Evolutionary conservation across 2,888 invertebrate species (phyloP), one percentile per base, ranked within the genome.

Genomic region (Coleophora flavipennella): DNA sequence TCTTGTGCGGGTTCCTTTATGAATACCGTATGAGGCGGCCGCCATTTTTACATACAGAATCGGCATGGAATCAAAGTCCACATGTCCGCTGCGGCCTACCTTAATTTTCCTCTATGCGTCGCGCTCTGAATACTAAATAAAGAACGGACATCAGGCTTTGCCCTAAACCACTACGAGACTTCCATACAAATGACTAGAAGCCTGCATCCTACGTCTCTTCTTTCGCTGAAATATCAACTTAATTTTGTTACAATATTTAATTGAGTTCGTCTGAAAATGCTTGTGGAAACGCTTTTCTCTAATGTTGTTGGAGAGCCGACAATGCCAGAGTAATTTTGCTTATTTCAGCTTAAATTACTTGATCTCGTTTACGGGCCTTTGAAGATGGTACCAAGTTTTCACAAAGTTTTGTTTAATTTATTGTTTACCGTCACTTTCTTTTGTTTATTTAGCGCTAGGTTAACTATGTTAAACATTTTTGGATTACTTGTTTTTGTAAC

Each of bases 281-380:
- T 64, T 63, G 59, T 60, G 59, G 59, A 51, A 66, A 64, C 60
- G 59, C 59, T 71, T 69, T 62, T 56, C 58, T 55, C 59, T 67
- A 64, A 63, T 59, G 67, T 64, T 60, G 63, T 63, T 60, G 61
- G 66, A 61, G 65, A 74, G 63, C 67, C 72, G 64, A 75, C 71
- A 75, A 75, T 71, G 62, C 61, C 62, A 55, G 62, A 67, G 74
- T 73, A 75, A 77, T 81, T 77, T 74, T 71, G 75, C 75, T 78
- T 77, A 79, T 79, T 80, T 76, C 67, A 63, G 63, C 71, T 71
- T 73, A 80, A 78, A 79, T 80, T 76, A 74, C 76, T 79, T 76
- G 75, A 81, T 80, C 76, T 77, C 72, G 73, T 77, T 80, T 78
- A 77, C 72, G 68, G 64, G 62, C 58, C 72, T 79, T 81, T 76